These are phyloP conservation scores for Drosophila suboccidentalis DNA, from an alignment of 2,888 invertebrate genomes.

Conservation along the genomic window DNA sequence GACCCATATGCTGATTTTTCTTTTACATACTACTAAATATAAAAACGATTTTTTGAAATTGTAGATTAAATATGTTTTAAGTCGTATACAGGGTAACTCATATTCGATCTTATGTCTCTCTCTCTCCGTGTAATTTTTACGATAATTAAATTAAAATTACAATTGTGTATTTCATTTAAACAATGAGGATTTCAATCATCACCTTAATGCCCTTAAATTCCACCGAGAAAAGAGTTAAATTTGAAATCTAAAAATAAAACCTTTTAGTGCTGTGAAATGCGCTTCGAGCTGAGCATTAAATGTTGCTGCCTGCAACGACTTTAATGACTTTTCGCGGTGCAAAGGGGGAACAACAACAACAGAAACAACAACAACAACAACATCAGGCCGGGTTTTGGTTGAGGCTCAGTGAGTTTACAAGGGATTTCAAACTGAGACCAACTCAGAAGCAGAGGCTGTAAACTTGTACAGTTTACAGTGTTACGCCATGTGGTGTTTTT, in stretches of 20 bases:
- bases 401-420: conserved; percentile 36
- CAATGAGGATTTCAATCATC: not conserved
- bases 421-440: conserved; percentile 27
- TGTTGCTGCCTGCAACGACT: conserved; percentile 29
- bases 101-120: not conserved
- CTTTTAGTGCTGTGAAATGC: conserved; percentile 14
- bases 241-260: not conserved
- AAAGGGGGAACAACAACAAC: not conserved
- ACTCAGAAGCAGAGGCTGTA: conserved; percentile 27
- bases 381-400: conserved; percentile 9
- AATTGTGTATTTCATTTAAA: conserved; percentile 3
- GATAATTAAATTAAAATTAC: conserved; percentile 4
- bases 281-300: conserved; percentile 27
- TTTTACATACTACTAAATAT: not conserved
- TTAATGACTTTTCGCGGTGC: conserved; percentile 31
- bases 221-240: not conserved
- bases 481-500: conserved; percentile 43
- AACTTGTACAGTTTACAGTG: conserved; percentile 30
- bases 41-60: not conserved
- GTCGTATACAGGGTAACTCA: not conserved
- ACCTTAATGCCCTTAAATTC: conserved; percentile 16
- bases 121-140: not conserved
- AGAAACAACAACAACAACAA: not conserved
- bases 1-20: no score
- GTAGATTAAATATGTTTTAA: not conserved